These are phyloP conservation scores for Chrysoperla carnea DNA, from an alignment of 1,140 invertebrate genomes.

Conservation along the genomic window DNA sequence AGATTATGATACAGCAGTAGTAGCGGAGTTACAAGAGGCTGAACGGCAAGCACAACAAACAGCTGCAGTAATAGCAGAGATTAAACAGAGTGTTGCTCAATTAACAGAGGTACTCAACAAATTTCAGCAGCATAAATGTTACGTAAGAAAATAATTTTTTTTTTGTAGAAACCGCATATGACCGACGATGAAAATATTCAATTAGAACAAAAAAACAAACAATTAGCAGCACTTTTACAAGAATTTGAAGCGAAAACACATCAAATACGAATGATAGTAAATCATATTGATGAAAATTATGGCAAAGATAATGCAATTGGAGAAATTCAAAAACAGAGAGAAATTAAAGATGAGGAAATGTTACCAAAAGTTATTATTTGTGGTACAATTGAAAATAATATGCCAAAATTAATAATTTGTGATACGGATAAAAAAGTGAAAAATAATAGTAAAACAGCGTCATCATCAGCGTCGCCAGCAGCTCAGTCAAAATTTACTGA, in stretches of 20 bases:
- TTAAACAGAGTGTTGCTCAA: slow-evolving; percentile 15
- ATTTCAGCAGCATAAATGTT: not conserved
- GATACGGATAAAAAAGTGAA: slow-evolving; percentile 9
- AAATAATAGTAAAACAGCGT: not conserved
- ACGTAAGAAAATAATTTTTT: slow-evolving; percentile 10
- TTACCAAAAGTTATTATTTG: slow-evolving; percentile 20
- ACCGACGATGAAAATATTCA: not conserved
- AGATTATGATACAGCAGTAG: slow-evolving; percentile 9
- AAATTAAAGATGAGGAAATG: slow-evolving; percentile 11
- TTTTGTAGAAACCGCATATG: slow-evolving; percentile 1
- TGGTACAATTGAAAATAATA: slow-evolving; percentile 15
- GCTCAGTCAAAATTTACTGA: not conserved
- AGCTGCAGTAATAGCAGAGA: slow-evolving; percentile 13
- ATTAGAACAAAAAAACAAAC: not conserved
- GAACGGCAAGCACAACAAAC: slow-evolving; percentile 18
- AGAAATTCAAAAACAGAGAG: too few species aligned
- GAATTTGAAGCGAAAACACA: not conserved
- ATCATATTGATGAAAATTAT: slow-evolving; percentile 3
- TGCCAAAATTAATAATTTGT: slow-evolving; percentile 20
- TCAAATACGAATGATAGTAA: slow-evolving; percentile 4
- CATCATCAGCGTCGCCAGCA: not conserved
- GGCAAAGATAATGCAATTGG: slow-evolving; percentile 1
- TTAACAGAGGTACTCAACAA: slow-evolving; percentile 8
- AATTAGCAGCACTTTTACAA: not conserved
- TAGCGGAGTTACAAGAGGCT: slow-evolving; percentile 18